These are phyloP conservation scores for Leucopsar rothschildi DNA, from an alignment of 2,113 vertebrate genomes.

Conservation along the genomic window DNA sequence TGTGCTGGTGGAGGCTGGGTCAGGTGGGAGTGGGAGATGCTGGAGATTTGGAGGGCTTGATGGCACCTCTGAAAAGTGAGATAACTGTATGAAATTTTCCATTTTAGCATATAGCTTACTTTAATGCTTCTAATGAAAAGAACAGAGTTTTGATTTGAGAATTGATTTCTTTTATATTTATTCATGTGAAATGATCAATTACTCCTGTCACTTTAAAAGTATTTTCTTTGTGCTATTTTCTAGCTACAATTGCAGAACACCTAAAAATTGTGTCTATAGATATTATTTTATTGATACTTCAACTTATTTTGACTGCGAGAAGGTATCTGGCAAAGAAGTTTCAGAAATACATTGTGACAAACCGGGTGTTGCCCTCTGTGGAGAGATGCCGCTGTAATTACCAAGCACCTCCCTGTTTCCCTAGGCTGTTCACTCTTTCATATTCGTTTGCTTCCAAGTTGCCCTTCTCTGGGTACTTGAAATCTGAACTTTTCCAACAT, in stretches of 20 bases:
- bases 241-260: background rate
- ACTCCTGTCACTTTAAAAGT: background rate
- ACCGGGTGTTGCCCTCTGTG: background rate
- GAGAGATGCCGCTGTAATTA: background rate
- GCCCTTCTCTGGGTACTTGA: background rate
- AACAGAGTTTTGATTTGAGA: background rate
- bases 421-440: background rate
- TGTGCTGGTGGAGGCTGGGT: background rate
- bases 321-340: background rate
- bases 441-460: background rate
- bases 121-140: background rate
- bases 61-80: background rate
- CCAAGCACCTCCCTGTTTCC: background rate
- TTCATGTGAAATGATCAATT: background rate
- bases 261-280: background rate
- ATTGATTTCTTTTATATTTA: background rate
- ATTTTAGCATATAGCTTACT: background rate
- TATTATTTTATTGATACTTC: background rate
- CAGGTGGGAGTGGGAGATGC: slow-evolving; percentile 24
- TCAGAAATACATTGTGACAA: background rate
- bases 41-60: background rate
- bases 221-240: background rate
- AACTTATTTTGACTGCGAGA: background rate
- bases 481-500: background rate
- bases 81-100: background rate